phyloP scores from a whole-genome alignment of 2,113 vertebrate genomes.

The Tetrao urogallus region DNA sequence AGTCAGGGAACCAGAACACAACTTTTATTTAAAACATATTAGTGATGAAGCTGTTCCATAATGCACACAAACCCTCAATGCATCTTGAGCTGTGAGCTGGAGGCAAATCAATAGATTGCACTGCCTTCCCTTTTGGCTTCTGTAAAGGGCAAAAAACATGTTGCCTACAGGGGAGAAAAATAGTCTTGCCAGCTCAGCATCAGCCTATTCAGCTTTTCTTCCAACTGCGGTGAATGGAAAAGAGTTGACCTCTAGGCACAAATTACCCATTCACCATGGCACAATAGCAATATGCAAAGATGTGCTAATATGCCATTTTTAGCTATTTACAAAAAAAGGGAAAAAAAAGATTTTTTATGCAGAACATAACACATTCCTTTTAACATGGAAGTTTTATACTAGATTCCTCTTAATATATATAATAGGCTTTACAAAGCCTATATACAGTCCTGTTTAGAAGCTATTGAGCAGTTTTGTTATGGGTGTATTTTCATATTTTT shows the following conservation, averaged over 20 bases:
- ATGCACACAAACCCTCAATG: background rate
- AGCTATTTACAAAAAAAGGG: background rate
- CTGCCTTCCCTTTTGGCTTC: background rate
- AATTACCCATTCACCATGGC: background rate
- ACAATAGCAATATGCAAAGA: background rate
- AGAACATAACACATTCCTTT: background rate
- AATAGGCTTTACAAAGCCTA: background rate
- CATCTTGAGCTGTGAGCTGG: conserved; percentile 6
- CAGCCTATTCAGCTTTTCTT: background rate
- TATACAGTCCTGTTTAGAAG: background rate
- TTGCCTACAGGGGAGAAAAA: background rate
- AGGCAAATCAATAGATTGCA: background rate
- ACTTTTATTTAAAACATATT: conserved; percentile 45
- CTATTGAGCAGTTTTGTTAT: background rate
- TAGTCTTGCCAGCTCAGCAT: background rate
- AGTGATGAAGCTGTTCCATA: background rate
- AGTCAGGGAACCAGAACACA: background rate
- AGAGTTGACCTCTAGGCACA: background rate
- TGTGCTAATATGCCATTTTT: background rate
- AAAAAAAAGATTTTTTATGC: background rate
- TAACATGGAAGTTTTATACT: background rate
- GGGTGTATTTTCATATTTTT: background rate
- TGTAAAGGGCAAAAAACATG: background rate
- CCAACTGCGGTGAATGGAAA: background rate
- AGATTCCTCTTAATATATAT: background rate